A percentile compares a stretch with the other conserved stretches of the same genome.
Conservation (phyloP, 2,113 vertebrate species). For the Elephas maximus region DNA sequence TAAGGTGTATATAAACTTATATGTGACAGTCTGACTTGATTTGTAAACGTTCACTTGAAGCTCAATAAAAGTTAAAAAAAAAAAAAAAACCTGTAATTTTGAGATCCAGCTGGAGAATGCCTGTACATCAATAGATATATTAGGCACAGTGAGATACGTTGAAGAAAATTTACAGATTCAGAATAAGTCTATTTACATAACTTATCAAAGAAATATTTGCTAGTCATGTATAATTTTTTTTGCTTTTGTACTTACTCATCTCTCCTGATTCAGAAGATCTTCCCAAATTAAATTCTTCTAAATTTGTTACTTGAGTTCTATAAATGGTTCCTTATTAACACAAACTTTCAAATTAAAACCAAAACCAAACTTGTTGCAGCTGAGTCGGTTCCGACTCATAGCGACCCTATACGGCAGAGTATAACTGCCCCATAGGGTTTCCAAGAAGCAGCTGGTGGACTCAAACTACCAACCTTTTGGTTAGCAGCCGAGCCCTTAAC, state of each 20-base stretch:
- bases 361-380: too few relatives aligned
- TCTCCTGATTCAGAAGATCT: conserved; percentile 8
- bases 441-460: too few relatives aligned
- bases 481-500: too few relatives aligned
- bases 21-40: too few relatives aligned
- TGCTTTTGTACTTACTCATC: background rate
- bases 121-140: background rate
- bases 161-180: conserved; percentile 7
- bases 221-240: conserved; percentile 39
- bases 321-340: conserved; percentile 28
- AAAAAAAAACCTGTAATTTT: conserved; percentile 13
- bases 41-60: too few relatives aligned
- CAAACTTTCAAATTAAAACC: background rate
- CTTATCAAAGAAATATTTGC: background rate
- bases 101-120: background rate
- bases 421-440: too few relatives aligned
- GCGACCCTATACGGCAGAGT: too few relatives aligned
- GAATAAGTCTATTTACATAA: background rate
- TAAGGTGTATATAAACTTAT: too few relatives aligned
- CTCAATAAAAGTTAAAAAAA: too few relatives aligned
- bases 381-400: too few relatives aligned
- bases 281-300: conserved; percentile 17
- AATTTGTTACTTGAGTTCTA: background rate
- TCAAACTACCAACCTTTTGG: too few relatives aligned
- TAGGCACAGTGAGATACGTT: background rate